A percentile compares a stretch with the other conserved stretches of the same genome.
These are phyloP conservation scores for Drosophila teissieri DNA, from an alignment of 1,140 invertebrate species.

Conservation along the genomic window DNA sequence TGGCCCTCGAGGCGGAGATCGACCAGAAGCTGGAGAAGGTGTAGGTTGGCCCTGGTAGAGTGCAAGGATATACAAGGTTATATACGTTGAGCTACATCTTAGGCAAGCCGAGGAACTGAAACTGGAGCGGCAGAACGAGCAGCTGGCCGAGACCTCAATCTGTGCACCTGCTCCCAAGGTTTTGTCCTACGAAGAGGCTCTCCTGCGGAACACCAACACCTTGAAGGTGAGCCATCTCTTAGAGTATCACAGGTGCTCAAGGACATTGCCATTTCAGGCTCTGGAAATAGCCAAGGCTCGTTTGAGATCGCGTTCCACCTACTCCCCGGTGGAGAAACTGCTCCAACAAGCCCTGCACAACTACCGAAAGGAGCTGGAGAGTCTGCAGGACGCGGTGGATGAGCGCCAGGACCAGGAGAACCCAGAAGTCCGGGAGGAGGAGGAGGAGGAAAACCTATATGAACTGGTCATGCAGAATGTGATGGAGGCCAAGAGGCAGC, in stretches of 20 bases:
- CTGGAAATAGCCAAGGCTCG: slow-evolving; percentile 81
- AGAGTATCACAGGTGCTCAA: neutral
- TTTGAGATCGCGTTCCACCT: slow-evolving; percentile 75
- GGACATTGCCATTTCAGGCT: slow-evolving; percentile 35
- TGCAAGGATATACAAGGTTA: too few species aligned
- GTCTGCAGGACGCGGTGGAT: slow-evolving; percentile 16
- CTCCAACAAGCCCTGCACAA: slow-evolving; percentile 70
- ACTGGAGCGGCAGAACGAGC: slow-evolving; percentile 59
- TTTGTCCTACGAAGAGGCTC: slow-evolving; percentile 75
- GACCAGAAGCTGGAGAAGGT: slow-evolving; percentile 77
- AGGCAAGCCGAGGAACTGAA: slow-evolving; percentile 74
- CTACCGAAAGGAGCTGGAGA: slow-evolving; percentile 66
- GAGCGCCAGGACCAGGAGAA: neutral
- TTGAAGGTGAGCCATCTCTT: slow-evolving; percentile 59
- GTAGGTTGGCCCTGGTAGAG: slow-evolving; percentile 42
- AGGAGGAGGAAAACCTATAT: slow-evolving; percentile 51
- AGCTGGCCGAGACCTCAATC: slow-evolving; percentile 53
- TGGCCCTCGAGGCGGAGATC: slow-evolving; percentile 73
- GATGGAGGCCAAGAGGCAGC: slow-evolving; percentile 48
- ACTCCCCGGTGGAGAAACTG: slow-evolving; percentile 77
- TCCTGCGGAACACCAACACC: slow-evolving; percentile 70
- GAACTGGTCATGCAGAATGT: slow-evolving; percentile 70
- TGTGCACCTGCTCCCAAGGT: slow-evolving; percentile 46
- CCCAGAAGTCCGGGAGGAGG: slow-evolving; percentile 16
- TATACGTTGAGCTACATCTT: neutral